Conservation (phyloP, 2,888 invertebrate genomes). For the Nemoura dubitans region DNA sequence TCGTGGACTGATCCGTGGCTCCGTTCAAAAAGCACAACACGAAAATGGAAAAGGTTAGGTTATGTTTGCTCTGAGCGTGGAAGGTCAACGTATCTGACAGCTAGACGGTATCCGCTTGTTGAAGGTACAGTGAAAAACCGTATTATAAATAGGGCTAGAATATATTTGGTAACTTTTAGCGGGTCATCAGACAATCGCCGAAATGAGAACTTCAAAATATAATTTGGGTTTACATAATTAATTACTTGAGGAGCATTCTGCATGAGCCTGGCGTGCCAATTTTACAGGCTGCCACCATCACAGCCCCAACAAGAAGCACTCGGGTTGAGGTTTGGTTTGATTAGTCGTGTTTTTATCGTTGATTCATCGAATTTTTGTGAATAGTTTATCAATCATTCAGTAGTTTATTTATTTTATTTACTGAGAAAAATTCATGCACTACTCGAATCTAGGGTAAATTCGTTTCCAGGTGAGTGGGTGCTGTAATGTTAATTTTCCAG, state of each 20-base stretch:
- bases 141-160: not conserved
- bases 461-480: not conserved
- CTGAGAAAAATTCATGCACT: not conserved
- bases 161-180: not conserved
- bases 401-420: not conserved
- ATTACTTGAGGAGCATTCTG: not conserved
- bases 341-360: constrained; percentile 1
- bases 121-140: not conserved
- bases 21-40: not conserved
- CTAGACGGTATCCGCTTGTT: not conserved
- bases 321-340: constrained; percentile 2
- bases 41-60: not conserved
- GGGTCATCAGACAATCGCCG: too few relatives aligned
- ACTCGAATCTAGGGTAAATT: not conserved
- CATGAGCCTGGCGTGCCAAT: not conserved
- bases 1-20: not conserved
- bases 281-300: constrained; percentile 9
- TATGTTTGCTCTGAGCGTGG: not conserved
- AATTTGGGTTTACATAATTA: not conserved
- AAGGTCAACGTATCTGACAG: not conserved
- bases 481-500: not conserved
- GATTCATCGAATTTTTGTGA: not conserved
- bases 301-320: constrained; percentile 1
- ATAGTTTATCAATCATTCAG: not conserved
- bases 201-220: too few relatives aligned